phyloP scores from a whole-genome alignment of 2,797 vertebrate species.

The Tauraco hartlaubi region DNA sequence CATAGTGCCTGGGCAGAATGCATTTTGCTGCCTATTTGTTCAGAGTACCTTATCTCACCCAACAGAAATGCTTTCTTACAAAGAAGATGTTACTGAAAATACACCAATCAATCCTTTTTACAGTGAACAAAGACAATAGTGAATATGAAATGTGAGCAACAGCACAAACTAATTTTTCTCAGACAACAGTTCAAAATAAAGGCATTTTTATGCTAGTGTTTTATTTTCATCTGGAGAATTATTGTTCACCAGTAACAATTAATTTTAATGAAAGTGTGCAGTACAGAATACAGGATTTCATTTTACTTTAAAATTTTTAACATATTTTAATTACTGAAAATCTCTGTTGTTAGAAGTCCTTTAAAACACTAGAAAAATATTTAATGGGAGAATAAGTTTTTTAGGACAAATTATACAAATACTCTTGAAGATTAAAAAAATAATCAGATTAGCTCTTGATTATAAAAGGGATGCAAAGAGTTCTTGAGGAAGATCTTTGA shows the following conservation, averaged over 20 bases:
- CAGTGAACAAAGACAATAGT: neutral
- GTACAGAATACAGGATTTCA: neutral
- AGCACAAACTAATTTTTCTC: neutral
- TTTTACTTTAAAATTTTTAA: neutral
- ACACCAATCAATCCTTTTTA: neutral
- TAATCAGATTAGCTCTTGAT: neutral
- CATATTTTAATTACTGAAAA: neutral
- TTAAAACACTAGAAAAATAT: neutral
- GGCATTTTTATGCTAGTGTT: neutral
- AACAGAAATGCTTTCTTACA: neutral
- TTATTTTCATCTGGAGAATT: neutral
- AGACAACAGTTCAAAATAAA: neutral
- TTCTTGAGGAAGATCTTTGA: neutral
- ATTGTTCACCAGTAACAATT: neutral
- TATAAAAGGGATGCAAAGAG: neutral
- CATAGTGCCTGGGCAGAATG: neutral
- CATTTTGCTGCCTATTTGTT: neutral
- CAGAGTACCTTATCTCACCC: neutral
- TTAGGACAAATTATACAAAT: neutral
- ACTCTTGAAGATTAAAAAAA: neutral
- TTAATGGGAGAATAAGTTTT: neutral
- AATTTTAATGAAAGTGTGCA: neutral
- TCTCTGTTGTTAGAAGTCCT: neutral
- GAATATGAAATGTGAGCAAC: neutral
- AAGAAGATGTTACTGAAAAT: neutral